Conservation (phyloP, 2,113 vertebrate species). For the cat (Felis catus) region F.catus_Fca126_mat1.0 CM031426.1:27893501-27894000, state of each 20-base stretch:
- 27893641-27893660: background rate
- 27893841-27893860: background rate
- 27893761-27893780: no score
- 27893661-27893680: background rate
- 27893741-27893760: background rate
- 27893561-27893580: no score
- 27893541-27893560: fast-evolving
- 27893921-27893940: background rate
- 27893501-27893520: no score
- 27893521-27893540: background rate
- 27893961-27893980: background rate
- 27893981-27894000: background rate
- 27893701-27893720: background rate
- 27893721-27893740: background rate
- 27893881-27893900: background rate
- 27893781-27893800: background rate
- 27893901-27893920: background rate
- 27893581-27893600: fast-evolving
- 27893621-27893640: background rate
- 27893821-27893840: background rate
- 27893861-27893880: background rate
- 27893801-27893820: fast-evolving
- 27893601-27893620: background rate
- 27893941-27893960: background rate
- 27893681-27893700: background rate